Percentiles rank a stretch among this genome's conserved stretches.
These are phyloP conservation scores for Trichechus manatus DNA, from an alignment of 2,113 vertebrate genomes.

Conservation along the genomic window DNA sequence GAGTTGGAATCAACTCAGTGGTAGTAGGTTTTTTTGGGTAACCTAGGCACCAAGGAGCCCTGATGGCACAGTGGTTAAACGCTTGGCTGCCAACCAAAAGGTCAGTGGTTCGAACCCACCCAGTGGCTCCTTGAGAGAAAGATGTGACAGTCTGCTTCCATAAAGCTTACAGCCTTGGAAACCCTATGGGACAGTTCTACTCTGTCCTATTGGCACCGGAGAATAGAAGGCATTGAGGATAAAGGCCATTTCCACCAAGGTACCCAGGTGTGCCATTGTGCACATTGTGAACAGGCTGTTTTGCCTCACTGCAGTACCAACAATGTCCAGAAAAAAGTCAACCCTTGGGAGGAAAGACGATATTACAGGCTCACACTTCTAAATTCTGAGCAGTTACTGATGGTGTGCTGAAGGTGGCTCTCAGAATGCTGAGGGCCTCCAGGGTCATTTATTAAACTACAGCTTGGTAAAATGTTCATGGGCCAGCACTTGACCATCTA, in stretches of 20 bases:
- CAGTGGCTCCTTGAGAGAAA: background rate
- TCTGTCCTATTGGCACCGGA: background rate
- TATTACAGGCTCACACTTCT: background rate
- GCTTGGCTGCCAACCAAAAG: background rate
- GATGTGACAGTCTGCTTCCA: background rate
- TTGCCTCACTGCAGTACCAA: slow-evolving; percentile 33
- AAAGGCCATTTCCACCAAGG: slow-evolving; percentile 50
- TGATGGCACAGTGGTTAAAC: background rate
- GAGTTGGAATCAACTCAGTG: too few relatives aligned
- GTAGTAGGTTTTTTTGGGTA: too few relatives aligned
- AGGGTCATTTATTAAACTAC: background rate
- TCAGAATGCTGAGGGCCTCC: background rate
- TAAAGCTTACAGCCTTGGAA: background rate
- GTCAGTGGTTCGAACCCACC: background rate
- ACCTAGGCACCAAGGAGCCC: background rate
- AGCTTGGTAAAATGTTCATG: background rate
- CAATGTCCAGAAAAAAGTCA: background rate
- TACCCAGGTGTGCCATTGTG: background rate
- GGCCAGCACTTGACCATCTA: background rate
- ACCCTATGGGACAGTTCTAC: background rate
- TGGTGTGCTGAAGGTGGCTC: background rate
- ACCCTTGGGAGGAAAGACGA: slow-evolving; percentile 33
- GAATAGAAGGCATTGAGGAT: slow-evolving; percentile 37
- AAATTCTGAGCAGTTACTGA: background rate
- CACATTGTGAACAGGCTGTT: background rate